Percentiles rank a stretch among this genome's conserved stretches.
These are phyloP conservation scores for Lutjanus argentimaculatus DNA, from an alignment of 2,797 vertebrate genomes.

Conservation along the genomic window DNA sequence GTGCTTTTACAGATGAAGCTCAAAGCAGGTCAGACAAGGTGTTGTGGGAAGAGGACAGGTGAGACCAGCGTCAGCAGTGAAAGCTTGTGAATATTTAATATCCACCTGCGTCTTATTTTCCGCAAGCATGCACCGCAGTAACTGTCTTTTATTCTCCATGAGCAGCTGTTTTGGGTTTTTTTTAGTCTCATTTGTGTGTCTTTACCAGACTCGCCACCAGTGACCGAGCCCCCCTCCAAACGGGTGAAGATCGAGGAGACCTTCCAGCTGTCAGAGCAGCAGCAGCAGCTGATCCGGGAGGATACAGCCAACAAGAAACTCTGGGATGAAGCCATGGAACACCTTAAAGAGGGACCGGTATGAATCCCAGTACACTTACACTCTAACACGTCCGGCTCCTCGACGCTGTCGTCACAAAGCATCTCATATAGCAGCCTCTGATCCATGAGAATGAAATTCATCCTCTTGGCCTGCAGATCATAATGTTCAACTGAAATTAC, in stretches of 20 bases:
- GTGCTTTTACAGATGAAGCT: slow-evolving; percentile 63
- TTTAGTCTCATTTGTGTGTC: slow-evolving; percentile 16
- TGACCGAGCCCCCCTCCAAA: slow-evolving; percentile 86
- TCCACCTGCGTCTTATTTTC: neutral
- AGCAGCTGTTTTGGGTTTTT: neutral
- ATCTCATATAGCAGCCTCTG: neutral
- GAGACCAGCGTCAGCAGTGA: slow-evolving; percentile 41
- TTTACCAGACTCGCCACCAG: slow-evolving; percentile 64
- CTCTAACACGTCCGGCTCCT: neutral
- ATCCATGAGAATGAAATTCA: slow-evolving; percentile 7
- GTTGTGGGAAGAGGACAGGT: slow-evolving; percentile 64
- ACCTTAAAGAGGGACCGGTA: slow-evolving; percentile 96
- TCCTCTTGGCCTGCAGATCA: neutral
- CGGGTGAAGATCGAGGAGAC: slow-evolving; percentile 90
- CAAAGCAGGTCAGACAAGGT: slow-evolving; percentile 68
- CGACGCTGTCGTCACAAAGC: neutral
- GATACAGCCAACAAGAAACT: slow-evolving; percentile 95
- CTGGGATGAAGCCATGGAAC: slow-evolving; percentile 95
- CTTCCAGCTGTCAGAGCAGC: slow-evolving; percentile 94
- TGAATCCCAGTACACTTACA: slow-evolving; percentile 45
- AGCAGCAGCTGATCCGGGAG: slow-evolving; percentile 92
- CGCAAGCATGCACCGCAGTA: too few species aligned
- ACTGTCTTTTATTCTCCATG: neutral
- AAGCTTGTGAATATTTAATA: slow-evolving; percentile 4
- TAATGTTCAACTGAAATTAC: neutral